Percentiles rank a stretch among this genome's conserved stretches.
These are phyloP conservation scores for Pristiophorus japonicus DNA, from an alignment of 2,113 vertebrate genomes.

Conservation along the genomic window DNA sequence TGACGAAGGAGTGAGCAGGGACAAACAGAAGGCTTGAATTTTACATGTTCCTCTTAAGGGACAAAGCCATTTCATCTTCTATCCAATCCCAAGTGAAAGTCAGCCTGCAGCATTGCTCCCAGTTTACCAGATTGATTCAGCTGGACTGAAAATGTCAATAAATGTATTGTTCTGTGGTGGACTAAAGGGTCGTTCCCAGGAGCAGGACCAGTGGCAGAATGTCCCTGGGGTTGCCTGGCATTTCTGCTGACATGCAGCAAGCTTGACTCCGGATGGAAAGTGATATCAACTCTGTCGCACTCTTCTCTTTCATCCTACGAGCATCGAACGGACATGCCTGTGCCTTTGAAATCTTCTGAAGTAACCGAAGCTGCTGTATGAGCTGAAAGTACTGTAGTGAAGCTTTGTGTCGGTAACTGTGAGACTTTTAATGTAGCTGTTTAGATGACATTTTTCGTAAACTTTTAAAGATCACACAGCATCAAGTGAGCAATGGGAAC, in stretches of 20 bases:
- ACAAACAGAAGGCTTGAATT: conserved; percentile 9
- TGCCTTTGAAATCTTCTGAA: not conserved
- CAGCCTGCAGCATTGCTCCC: not conserved
- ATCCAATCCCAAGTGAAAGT: not conserved
- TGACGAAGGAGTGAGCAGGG: not conserved
- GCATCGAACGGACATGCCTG: not conserved
- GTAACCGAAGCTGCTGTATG: not conserved
- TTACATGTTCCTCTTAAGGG: not conserved
- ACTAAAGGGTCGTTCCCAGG: not conserved
- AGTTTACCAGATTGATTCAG: conserved; percentile 11
- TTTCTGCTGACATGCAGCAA: not conserved
- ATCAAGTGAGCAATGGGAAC: not conserved
- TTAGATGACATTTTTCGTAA: not conserved
- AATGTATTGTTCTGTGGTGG: not conserved
- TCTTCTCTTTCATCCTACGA: not conserved
- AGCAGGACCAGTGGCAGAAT: not conserved
- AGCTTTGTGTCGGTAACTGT: not conserved
- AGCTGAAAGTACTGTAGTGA: not conserved
- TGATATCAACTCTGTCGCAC: not conserved
- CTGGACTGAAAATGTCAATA: not conserved
- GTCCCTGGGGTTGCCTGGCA: not conserved
- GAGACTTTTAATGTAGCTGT: not conserved
- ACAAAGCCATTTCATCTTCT: not conserved
- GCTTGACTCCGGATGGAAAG: not conserved
- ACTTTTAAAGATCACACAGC: not conserved